Evolutionary conservation across 2,797 vertebrate genomes (phyloP).

Genomic region (Danionella dracula): DNA sequence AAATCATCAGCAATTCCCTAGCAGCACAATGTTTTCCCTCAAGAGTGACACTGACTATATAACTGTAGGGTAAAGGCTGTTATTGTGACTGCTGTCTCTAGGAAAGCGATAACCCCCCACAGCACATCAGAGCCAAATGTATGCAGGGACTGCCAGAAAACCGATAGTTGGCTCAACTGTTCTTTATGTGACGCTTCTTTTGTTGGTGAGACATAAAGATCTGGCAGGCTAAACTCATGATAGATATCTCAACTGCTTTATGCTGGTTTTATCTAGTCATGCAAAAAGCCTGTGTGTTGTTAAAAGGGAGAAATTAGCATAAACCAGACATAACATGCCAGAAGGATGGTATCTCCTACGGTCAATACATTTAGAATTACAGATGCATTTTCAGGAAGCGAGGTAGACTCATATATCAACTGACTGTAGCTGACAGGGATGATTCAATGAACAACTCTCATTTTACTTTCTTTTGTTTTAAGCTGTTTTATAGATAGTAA

Average conservation of each 20-base stretch:
- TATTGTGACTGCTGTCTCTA: neutral
- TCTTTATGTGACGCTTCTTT: neutral
- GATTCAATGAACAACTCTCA: too few relatives aligned
- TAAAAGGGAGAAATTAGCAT: neutral
- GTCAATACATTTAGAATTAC: too few relatives aligned
- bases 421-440: too few relatives aligned
- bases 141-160: neutral
- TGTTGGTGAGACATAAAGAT: neutral
- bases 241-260: neutral
- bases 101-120: neutral
- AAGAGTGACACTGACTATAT: slow-evolving; percentile 10
- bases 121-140: neutral
- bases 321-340: neutral
- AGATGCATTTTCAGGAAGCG: too few relatives aligned
- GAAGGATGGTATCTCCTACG: too few relatives aligned
- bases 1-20: too few relatives aligned
- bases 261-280: neutral
- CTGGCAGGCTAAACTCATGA: neutral
- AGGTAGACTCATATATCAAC: too few relatives aligned
- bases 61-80: neutral
- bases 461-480: too few relatives aligned
- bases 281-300: neutral
- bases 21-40: slow-evolving; percentile 1
- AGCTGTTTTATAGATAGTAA: too few relatives aligned
- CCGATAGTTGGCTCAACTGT: neutral